Conservation (phyloP, 2,888 invertebrate genomes). For the Frankliniella intonsa region DNA sequence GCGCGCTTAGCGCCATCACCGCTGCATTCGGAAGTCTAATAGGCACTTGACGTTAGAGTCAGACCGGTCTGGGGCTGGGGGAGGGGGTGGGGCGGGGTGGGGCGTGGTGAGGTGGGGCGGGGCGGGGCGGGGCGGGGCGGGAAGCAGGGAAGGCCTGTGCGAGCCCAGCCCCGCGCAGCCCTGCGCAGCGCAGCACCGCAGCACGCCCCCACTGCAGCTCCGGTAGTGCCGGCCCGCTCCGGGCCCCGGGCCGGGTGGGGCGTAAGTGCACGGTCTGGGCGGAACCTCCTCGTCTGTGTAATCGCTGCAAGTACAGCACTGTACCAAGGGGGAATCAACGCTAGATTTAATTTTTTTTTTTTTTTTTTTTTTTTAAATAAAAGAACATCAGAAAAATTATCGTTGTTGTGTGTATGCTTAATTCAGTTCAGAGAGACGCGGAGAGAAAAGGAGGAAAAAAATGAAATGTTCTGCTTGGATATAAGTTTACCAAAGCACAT, state of each 20-base stretch:
- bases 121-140: not conserved
- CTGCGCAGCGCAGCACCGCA: not conserved
- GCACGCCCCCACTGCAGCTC: not conserved
- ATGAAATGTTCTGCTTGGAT: not conserved
- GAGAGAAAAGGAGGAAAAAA: not conserved
- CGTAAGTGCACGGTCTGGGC: too few species aligned
- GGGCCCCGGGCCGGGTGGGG: too few species aligned
- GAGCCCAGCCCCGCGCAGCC: not conserved
- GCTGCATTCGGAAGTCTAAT: conserved; percentile 10
- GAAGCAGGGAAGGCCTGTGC: not conserved
- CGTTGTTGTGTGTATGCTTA: too few species aligned
- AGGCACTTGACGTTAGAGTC: not conserved
- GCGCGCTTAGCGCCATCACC: not conserved
- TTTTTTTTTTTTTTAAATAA: not conserved
- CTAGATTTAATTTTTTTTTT: not conserved
- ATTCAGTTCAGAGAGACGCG: too few species aligned
- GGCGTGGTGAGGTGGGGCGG: not conserved
- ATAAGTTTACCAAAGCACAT: not conserved
- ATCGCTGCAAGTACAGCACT: too few species aligned
- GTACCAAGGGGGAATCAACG: too few species aligned
- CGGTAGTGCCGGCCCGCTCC: too few species aligned
- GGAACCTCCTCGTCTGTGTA: too few species aligned
- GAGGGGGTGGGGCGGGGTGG: not conserved
- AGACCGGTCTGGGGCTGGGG: too few species aligned
- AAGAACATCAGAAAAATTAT: too few species aligned